Evolutionary conservation across 2,113 vertebrate species (phyloP), one percentile per base, ranked within the genome.

Genomic region (Hyperopisus bebe): DNA sequence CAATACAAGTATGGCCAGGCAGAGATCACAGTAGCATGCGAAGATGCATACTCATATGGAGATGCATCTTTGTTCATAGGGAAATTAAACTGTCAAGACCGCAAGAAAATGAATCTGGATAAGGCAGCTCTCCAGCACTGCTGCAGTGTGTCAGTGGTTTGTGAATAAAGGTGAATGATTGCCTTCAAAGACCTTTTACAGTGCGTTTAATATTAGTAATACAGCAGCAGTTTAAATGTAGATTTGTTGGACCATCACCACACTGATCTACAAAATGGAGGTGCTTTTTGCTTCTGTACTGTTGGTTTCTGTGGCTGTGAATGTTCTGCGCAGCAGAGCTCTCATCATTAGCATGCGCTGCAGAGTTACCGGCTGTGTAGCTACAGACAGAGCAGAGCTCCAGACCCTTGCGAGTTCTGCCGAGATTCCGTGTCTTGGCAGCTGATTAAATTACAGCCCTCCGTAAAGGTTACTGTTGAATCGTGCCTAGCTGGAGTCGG

Each of bases 181-280:
- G 8, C 11, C 80, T 44, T 35, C 80, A 83, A 46, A 83, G 35
- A 4, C 44, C 46, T 11, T 47, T 84, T 84, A 46, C 82, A 47
- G 6, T 84, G 82, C 8, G 39, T 47, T 47, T 84, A 24, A 21
- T 47, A 86, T 31, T 86, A 53, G 85, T 35, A 15, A 35, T 39
- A 31, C 31, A 11, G 24, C 50, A 87, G 85, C 50, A 53, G 85
- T 55, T 84, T 87, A 55, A 48, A 1, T 27, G 8, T 50, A 84
- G 82, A 84, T 47, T 24, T 42, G 17, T 15, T 46, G 46, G 82
- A 44, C 5, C 21, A 44, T 84, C 15, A n/a, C 46, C 42, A 44
- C 17, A 11, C 82, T 48, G n/a, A 48, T 47, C 83, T 86, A 15
- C 83, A 86, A 86, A 86, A 86, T 86, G 83, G 83, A 86, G 83